Evolutionary conservation across 1,140 invertebrate genomes (phyloP).

Genomic region (Leptonema lineaticorne): DNA sequence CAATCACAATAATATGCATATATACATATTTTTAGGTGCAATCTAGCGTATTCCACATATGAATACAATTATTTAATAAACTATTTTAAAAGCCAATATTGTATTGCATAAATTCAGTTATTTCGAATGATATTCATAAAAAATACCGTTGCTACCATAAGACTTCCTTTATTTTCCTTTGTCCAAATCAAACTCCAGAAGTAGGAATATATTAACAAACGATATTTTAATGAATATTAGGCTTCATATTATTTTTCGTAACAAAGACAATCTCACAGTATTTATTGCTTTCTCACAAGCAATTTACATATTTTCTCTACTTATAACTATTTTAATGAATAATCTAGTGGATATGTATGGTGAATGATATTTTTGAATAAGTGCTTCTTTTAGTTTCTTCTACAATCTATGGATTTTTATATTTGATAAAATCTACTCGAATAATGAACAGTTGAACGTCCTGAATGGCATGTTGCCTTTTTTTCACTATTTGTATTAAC

Average conservation of each 20-base stretch:
- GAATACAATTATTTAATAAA: slow-evolving; percentile 11
- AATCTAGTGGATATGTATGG: slow-evolving; percentile 41
- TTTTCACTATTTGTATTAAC: not conserved
- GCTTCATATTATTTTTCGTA: not conserved
- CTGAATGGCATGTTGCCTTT: not conserved
- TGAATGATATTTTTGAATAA: slow-evolving; percentile 41
- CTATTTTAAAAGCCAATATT: slow-evolving; percentile 2
- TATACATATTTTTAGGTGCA: slow-evolving; percentile 23
- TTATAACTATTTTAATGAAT: slow-evolving; percentile 37
- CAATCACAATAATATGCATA: no score
- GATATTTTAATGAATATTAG: slow-evolving; percentile 3
- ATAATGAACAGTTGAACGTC: not conserved
- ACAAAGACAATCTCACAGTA: not conserved
- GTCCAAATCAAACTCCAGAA: not conserved
- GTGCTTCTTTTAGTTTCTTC: slow-evolving; percentile 29
- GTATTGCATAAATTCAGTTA: slow-evolving; percentile 3
- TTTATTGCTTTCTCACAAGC: slow-evolving; percentile 20
- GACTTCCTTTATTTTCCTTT: slow-evolving; percentile 2
- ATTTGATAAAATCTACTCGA: not conserved
- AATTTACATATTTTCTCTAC: slow-evolving; percentile 20
- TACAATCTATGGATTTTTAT: slow-evolving; percentile 27
- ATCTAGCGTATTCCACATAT: slow-evolving; percentile 26
- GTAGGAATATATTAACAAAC: not conserved
- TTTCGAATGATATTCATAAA: no score
- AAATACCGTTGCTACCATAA: no score